Percentiles rank a stretch among this genome's conserved stretches.
These are phyloP conservation scores for Atherinosoma microstoma DNA, from an alignment of 2,797 vertebrate species.

Conservation along the genomic window DNA sequence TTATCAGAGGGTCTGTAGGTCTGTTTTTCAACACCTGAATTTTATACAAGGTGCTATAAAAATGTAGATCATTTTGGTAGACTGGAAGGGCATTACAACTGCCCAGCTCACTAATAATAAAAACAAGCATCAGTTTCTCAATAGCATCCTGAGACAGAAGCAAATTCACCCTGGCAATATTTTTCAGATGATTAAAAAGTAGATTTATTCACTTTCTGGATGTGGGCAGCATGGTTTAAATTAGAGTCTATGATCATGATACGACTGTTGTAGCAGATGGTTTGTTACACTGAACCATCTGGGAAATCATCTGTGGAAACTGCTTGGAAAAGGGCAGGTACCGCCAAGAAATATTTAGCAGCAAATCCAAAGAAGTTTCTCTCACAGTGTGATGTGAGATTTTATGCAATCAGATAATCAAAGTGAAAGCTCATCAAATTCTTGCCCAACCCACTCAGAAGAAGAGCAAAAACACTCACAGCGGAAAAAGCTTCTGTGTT, in stretches of 20 bases:
- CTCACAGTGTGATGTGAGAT: neutral
- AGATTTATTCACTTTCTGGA: neutral
- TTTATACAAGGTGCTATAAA: neutral
- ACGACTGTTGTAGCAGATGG: conserved; percentile 18
- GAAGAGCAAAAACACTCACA: neutral
- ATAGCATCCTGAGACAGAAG: neutral
- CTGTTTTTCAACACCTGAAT: neutral
- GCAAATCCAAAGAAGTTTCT: conserved; percentile 10
- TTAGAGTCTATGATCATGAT: conserved; percentile 10
- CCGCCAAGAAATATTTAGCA: conserved; percentile 1
- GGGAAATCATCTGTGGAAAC: conserved; percentile 15
- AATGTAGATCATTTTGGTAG: neutral
- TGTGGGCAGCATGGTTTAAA: conserved; percentile 9
- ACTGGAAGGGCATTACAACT: neutral
- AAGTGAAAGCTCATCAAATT: neutral
- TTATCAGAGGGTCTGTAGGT: neutral
- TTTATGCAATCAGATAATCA: neutral
- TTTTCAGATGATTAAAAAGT: neutral
- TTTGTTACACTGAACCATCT: conserved; percentile 7
- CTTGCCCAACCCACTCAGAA: neutral
- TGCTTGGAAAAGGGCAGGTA: conserved; percentile 5
- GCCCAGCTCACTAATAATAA: neutral
- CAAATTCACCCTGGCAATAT: neutral
- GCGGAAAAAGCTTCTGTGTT: neutral
- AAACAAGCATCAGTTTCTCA: neutral